Percentiles rank a stretch among this genome's conserved stretches.
These are phyloP conservation scores for Cochlearius cochlearius DNA, from an alignment of 2,113 vertebrate genomes.

Conservation along the genomic window DNA sequence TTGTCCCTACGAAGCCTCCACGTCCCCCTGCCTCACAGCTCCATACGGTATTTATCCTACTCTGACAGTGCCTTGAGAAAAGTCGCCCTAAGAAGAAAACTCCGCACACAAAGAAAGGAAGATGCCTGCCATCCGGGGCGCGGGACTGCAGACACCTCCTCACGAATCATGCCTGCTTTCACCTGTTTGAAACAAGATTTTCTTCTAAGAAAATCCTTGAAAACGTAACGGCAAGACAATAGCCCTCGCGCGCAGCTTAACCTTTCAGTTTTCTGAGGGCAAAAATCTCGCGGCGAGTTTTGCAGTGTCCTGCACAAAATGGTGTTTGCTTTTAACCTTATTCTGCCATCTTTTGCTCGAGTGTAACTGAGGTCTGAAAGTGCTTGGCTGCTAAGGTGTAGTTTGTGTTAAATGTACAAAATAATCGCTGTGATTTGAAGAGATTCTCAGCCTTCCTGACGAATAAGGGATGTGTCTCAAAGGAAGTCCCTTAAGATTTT, in stretches of 20 bases:
- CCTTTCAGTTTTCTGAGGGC: neutral
- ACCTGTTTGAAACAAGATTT: neutral
- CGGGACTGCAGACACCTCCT: neutral
- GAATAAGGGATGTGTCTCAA: neutral
- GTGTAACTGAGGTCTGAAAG: neutral
- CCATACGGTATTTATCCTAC: neutral
- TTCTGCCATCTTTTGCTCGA: neutral
- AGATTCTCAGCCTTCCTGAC: neutral
- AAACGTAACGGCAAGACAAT: neutral
- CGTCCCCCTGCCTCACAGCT: neutral
- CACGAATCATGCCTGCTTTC: neutral
- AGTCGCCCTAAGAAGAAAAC: neutral
- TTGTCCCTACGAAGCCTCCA: neutral
- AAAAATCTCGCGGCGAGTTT: neutral
- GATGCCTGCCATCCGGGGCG: too few relatives aligned
- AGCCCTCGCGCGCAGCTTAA: neutral
- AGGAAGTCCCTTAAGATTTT: neutral
- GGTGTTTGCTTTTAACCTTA: neutral
- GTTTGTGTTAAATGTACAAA: neutral
- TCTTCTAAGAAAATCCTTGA: neutral
- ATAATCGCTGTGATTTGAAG: neutral
- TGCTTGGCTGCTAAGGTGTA: neutral
- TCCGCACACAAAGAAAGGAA: neutral
- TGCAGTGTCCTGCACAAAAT: neutral
- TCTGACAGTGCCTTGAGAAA: neutral